Conservation (phyloP, 1,140 invertebrate genomes). For the Carposina sasakii region DNA sequence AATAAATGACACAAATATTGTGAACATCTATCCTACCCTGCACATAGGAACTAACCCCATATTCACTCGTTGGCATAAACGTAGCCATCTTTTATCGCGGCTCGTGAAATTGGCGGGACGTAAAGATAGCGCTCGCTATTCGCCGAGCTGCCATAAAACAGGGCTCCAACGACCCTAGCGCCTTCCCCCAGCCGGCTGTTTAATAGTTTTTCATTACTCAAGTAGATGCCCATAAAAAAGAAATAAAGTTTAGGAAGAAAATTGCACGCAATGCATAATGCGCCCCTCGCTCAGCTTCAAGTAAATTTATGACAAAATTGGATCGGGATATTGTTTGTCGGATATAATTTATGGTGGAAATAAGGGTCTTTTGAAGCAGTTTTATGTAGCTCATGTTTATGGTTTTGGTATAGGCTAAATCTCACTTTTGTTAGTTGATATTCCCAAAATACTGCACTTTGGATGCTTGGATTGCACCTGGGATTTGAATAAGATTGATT, state of each 20-base stretch:
- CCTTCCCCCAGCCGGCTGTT: slow-evolving; percentile 58
- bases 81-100: slow-evolving; percentile 43
- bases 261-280: slow-evolving; percentile 68
- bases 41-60: not conserved
- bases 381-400: too few relatives aligned
- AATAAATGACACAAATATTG: not conserved
- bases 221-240: slow-evolving; percentile 64
- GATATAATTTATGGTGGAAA: slow-evolving; percentile 32
- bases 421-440: too few relatives aligned
- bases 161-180: slow-evolving; percentile 57
- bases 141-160: slow-evolving; percentile 53
- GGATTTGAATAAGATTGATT: too few relatives aligned
- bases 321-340: slow-evolving; percentile 41
- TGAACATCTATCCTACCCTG: not conserved
- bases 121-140: slow-evolving; percentile 58
- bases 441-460: too few relatives aligned
- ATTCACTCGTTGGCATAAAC: not conserved
- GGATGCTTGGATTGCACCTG: too few relatives aligned
- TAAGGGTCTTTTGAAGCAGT: too few relatives aligned
- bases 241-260: slow-evolving; percentile 63
- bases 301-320: slow-evolving; percentile 39
- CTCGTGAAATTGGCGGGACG: slow-evolving; percentile 52
- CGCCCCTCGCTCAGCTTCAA: slow-evolving; percentile 27
- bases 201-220: slow-evolving; percentile 72
- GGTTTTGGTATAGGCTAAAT: too few relatives aligned